phyloP scores from a whole-genome alignment of 2,113 vertebrate genomes.

The Rana temporaria region DNA sequence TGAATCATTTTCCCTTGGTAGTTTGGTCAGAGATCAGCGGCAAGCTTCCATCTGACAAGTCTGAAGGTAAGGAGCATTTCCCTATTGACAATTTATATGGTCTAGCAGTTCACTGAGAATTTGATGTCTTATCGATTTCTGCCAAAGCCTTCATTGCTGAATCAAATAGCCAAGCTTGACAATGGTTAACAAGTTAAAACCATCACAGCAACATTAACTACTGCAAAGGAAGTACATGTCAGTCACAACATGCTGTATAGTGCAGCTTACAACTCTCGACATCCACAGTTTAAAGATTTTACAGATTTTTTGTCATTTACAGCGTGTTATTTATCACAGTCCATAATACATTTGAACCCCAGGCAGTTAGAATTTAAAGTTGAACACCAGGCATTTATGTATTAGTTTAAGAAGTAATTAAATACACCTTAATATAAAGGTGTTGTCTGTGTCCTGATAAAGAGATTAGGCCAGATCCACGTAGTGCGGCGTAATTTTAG shows the following conservation, averaged over 20 bases:
- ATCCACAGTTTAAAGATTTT: slow-evolving; percentile 72
- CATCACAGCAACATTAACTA: slow-evolving; percentile 80
- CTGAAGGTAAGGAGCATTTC: slow-evolving; percentile 67
- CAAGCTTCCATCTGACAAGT: slow-evolving; percentile 69
- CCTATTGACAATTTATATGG: slow-evolving; percentile 72
- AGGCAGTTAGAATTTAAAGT: too few species aligned
- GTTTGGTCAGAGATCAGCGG: slow-evolving; percentile 64
- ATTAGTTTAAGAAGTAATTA: too few species aligned
- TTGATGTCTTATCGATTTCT: slow-evolving; percentile 76
- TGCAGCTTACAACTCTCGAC: slow-evolving; percentile 73
- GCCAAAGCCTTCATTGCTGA: slow-evolving; percentile 70
- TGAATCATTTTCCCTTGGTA: slow-evolving; percentile 54
- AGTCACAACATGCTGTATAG: slow-evolving; percentile 68
- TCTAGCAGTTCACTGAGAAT: slow-evolving; percentile 72
- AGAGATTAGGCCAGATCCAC: too few species aligned
- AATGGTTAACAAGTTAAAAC: slow-evolving; percentile 83
- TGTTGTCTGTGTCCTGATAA: too few species aligned
- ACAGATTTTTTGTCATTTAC: slow-evolving; percentile 68
- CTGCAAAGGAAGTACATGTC: slow-evolving; percentile 73
- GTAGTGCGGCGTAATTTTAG: too few species aligned
- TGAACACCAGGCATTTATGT: too few species aligned
- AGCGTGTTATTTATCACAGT: background rate
- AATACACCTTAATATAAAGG: too few species aligned
- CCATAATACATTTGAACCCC: too few species aligned
- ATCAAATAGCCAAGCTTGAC: slow-evolving; percentile 76